Base-by-base conservation (phyloP, 2,888 invertebrate genomes). In the Torymus auratus region DNA sequence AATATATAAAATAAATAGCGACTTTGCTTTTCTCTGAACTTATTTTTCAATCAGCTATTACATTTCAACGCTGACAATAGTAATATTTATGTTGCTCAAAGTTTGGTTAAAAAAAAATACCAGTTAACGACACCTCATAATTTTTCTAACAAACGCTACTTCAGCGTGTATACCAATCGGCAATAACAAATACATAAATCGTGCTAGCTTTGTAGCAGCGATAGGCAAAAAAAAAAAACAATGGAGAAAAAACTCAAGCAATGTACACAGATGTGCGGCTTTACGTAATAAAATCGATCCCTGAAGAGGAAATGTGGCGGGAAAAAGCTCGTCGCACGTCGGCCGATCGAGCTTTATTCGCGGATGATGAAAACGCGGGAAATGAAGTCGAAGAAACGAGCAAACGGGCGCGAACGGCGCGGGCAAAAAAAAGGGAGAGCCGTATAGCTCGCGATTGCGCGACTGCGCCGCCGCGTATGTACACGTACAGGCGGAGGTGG, bases 141-240 rank as follows among this genome's bases (percentile, higher is more conserved):
- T 58, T 58, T 11, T 15, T 11, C 17, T 14, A 53, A 17, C 53
- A 50, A 15, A 14, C 15, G 20, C n/a, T 17, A 12, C 5, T 17
- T 65, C 5, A 13, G 17, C 10, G 7, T 41, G 10, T 68, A 14
- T 14, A 1, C 17, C 55, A 28, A 58, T 58, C 28, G 2, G n/a
- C 75, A 76, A 76, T 68, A 76, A 76, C 60, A 76, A 68, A 68
- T 28, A 28, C 15, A 20, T 76, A 76, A 76, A 76, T 76, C 68
- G 61, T 17, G 15, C 11, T 12, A 20, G 50, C 55, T 60, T 55
- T 11, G 50, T 41, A 53, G 12, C 71, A 13, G 50, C 15, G 60
- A 23, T 14, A 60, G 23, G 41, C 41, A 28, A 52, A 58, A 28
- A 55, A 17, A 65, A 56, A n/a, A 23, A 12, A 68, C 13, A 60